phyloP scores from a whole-genome alignment of 2,797 vertebrate species.

The Aulostomus chinensis region DNA sequence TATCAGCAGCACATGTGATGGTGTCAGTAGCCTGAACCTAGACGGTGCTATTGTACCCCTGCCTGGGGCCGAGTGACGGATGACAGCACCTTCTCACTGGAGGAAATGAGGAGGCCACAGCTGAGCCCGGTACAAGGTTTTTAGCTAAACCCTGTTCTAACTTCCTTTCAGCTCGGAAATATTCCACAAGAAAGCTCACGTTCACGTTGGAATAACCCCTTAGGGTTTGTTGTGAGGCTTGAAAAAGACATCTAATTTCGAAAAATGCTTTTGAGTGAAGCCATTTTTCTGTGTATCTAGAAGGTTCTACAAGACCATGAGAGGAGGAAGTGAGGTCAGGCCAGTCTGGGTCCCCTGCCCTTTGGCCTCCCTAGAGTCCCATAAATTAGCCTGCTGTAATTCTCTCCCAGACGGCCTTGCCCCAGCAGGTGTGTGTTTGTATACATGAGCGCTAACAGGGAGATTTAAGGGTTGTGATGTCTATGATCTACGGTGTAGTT shows the following conservation, averaged over 20 bases:
- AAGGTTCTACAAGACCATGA: slow-evolving; percentile 57
- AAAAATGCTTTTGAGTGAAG: too few species aligned
- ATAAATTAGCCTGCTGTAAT: slow-evolving; percentile 84
- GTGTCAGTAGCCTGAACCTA: slow-evolving; percentile 75
- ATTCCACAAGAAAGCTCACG: slow-evolving; percentile 13
- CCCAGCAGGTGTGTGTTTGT: slow-evolving; percentile 86
- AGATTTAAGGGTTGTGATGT: slow-evolving; percentile 75
- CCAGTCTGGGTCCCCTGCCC: slow-evolving; percentile 76
- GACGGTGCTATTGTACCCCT: slow-evolving; percentile 80
- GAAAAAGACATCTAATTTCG: slow-evolving; percentile 35
- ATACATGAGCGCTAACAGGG: slow-evolving; percentile 75
- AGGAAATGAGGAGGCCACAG: slow-evolving; percentile 79
- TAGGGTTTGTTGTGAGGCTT: slow-evolving; percentile 32
- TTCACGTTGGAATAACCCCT: slow-evolving; percentile 16
- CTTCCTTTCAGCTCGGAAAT: slow-evolving; percentile 32
- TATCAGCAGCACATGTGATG: slow-evolving; percentile 80
- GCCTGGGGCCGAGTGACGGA: slow-evolving; percentile 80
- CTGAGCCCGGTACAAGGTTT: slow-evolving; percentile 60
- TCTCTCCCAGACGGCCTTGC: slow-evolving; percentile 77
- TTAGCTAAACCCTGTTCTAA: slow-evolving; percentile 44
- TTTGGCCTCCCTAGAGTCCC: slow-evolving; percentile 77
- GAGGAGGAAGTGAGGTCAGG: slow-evolving; percentile 77
- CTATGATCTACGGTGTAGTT: slow-evolving; percentile 79
- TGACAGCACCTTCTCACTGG: slow-evolving; percentile 75
- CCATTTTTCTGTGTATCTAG: slow-evolving; percentile 29